Evolutionary conservation across 1,140 invertebrate species (phyloP).

Genomic region (Prorops nasuta): DNA sequence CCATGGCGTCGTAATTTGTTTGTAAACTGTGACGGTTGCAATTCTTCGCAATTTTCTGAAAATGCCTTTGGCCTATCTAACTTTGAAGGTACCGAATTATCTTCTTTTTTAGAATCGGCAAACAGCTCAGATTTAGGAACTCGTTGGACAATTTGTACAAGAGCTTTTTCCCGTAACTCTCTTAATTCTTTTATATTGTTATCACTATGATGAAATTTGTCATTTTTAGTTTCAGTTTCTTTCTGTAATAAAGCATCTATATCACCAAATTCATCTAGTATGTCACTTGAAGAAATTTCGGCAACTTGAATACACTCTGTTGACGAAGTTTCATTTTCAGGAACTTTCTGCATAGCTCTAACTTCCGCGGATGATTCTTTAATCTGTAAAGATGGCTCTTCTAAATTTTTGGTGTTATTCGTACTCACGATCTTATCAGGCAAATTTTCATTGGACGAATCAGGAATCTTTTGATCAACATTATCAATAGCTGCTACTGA

Average conservation of each 20-base stretch:
- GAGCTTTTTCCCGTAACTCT: background rate
- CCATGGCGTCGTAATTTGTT: constrained; percentile 6
- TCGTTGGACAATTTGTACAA: background rate
- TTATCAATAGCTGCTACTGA: constrained; percentile 1
- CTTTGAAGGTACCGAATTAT: constrained; percentile 4
- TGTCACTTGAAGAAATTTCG: constrained; percentile 45
- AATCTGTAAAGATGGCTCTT: no score
- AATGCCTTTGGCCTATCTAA: constrained; percentile 26
- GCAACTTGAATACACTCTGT: constrained; percentile 40
- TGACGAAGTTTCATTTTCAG: background rate
- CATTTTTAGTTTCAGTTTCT: constrained; percentile 1
- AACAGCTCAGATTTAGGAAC: background rate
- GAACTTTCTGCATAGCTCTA: background rate
- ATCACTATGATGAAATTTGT: background rate
- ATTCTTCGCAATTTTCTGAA: constrained; percentile 17
- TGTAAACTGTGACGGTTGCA: constrained; percentile 8
- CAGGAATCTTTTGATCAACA: constrained; percentile 23
- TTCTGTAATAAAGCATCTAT: background rate
- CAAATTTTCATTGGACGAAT: constrained; percentile 25
- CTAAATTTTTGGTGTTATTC: background rate
- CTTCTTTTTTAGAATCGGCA: background rate
- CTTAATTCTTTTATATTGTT: no score
- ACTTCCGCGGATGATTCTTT: background rate
- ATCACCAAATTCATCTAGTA: constrained; percentile 17
- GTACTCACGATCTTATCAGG: constrained; percentile 1